Evolutionary conservation across 2,113 vertebrate genomes (phyloP), one percentile per base, ranked within the genome.

Genomic region (Sciurus niger): DNA sequence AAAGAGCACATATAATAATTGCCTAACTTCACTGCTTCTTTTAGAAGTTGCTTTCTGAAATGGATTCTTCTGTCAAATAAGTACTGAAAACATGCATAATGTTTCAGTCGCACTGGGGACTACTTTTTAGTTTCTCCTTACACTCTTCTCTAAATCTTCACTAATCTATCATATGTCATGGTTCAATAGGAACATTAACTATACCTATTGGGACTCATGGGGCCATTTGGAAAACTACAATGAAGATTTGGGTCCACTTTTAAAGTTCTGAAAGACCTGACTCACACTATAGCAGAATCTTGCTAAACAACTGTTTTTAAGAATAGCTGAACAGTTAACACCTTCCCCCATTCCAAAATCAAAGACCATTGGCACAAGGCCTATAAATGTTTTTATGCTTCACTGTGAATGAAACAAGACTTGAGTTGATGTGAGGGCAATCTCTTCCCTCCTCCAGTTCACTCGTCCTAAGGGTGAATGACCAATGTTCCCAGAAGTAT

Each of bases 1-100:
- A 97, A 92, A 98, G 28, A 96, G 95, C 68, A 78, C 76, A 83
- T 55, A 53, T 46, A 94, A 83, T 67, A 97, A 97, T 65, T 96
- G 86, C 53, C 51, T 32, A 76, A 89, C 87, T 98, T 96, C 92
- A 94, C 9, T 97, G 93, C 87, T 97, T 97, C 73, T 84, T 94
- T 98, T 97, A 97, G 96, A 98, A 98, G 94, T 72, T 93, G 79
- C 53, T 87, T 58, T 93, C 94, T 96, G 96, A 93, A 96, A 96
- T 91, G 96, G 8, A 74, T 72, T 96, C 53, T 96, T 90, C 80
- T 92, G 91, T 60, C 67, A 82, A 74, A 7, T n/a, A 73, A 88
- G 8, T 90, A 58, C 30, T 53, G 20, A 89, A 74, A 55, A 55
- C 40, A 67, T 60, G 24, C 0, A 8, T 46, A 84, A 46, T 55